phyloP scores from a whole-genome alignment of 2,797 vertebrate species.

The Myotis daubentonii region DNA sequence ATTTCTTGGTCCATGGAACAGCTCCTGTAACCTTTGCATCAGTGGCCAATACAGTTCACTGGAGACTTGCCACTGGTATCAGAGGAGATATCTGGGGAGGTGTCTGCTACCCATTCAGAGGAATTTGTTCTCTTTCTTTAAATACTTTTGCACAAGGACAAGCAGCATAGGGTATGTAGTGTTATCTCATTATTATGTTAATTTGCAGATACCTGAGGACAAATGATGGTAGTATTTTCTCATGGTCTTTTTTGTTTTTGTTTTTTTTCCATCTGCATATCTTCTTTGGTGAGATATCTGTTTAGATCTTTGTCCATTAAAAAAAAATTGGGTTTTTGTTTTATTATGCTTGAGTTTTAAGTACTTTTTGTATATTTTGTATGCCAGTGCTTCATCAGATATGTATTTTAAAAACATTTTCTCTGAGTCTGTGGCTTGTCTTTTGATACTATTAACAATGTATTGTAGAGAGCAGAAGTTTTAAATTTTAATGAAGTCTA shows the following conservation, averaged over 20 bases:
- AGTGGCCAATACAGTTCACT: not conserved
- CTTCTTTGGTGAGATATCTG: not conserved
- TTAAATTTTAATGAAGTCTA: slow-evolving; percentile 34
- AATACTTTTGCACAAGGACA: not conserved
- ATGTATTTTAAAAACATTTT: slow-evolving; percentile 11
- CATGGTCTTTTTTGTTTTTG: not conserved
- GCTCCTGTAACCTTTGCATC: not conserved
- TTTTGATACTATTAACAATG: not conserved
- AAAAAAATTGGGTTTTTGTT: not conserved
- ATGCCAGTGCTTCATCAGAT: not conserved
- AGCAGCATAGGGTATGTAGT: not conserved
- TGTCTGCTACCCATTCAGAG: not conserved
- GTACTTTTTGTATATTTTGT: not conserved
- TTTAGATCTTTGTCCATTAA: not conserved
- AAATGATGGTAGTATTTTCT: not conserved
- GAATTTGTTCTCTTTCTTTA: not conserved
- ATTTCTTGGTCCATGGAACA: fast-evolving
- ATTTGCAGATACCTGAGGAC: not conserved
- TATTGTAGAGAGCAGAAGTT: not conserved
- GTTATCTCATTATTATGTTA: not conserved
- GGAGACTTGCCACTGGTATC: not conserved
- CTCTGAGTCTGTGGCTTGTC: not conserved
- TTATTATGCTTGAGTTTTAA: slow-evolving; percentile 20
- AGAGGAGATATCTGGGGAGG: not conserved
- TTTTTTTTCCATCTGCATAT: not conserved